A percentile compares a stretch with the other conserved stretches of the same genome.
These are phyloP conservation scores for Nymphicus hollandicus DNA, from an alignment of 2,113 vertebrate species.

Conservation along the genomic window DNA sequence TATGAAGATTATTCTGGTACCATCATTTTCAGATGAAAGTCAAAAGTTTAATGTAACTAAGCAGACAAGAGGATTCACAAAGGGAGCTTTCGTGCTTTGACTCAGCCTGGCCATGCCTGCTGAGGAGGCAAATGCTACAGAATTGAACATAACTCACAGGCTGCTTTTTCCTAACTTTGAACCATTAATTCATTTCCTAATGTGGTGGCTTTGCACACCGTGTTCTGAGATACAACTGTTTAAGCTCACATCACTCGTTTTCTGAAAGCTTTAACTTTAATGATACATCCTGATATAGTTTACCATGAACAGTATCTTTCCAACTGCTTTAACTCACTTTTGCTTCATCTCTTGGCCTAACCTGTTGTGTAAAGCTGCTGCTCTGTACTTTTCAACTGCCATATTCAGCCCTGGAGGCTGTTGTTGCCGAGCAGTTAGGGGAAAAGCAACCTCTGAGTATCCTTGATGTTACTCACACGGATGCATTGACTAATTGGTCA, in stretches of 20 bases:
- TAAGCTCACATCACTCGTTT: background rate
- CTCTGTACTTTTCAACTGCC: background rate
- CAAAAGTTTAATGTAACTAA: background rate
- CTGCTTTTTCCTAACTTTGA: background rate
- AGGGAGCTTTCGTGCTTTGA: background rate
- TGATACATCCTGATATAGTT: background rate
- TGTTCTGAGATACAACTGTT: background rate
- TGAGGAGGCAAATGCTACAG: background rate
- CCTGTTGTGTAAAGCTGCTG: background rate
- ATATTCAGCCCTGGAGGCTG: background rate
- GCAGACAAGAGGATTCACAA: background rate
- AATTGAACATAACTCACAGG: background rate
- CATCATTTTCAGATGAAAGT: background rate
- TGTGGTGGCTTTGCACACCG: background rate
- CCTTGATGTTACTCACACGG: background rate
- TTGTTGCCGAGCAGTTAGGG: background rate
- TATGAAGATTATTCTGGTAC: background rate
- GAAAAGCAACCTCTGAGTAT: background rate
- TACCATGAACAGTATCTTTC: background rate
- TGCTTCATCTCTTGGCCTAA: background rate
- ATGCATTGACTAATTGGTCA: background rate
- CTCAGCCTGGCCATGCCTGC: background rate
- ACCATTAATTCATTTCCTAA: background rate
- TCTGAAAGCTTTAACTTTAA: background rate
- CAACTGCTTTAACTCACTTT: background rate